phyloP scores from a whole-genome alignment of 2,888 invertebrate genomes.

The Tetanocera ferruginea region DNA sequence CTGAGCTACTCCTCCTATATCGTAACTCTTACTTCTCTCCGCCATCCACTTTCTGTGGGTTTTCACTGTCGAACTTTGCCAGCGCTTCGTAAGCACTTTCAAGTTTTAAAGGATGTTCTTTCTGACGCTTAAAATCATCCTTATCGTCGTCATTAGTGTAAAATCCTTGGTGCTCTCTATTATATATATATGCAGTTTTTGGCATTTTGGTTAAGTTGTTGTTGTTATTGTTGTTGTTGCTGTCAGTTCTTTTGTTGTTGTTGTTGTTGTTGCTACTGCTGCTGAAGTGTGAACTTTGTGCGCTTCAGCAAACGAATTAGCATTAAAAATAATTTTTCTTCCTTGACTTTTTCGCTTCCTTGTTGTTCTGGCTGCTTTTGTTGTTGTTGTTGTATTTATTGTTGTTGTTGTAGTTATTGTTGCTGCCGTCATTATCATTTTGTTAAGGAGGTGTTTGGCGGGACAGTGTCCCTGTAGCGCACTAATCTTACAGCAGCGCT shows the following conservation, averaged over 20 bases:
- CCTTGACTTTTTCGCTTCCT: slow-evolving; percentile 8
- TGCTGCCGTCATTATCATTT: slow-evolving; percentile 13
- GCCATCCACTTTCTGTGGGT: too few species aligned
- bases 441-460: neutral
- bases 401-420: neutral
- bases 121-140: slow-evolving; percentile 11
- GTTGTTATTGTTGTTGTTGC: neutral
- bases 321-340: slow-evolving; percentile 40
- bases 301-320: slow-evolving; percentile 37
- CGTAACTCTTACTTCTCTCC: neutral
- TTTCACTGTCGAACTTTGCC: too few species aligned
- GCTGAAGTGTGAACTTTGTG: slow-evolving; percentile 30
- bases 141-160: slow-evolving; percentile 33
- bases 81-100: neutral
- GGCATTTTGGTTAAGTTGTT: slow-evolving; percentile 12
- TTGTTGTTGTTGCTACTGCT: slow-evolving; percentile 17
- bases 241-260: slow-evolving; percentile 3
- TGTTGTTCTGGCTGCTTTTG: neutral
- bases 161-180: slow-evolving; percentile 24
- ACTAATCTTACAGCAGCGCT: neutral
- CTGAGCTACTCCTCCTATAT: neutral
- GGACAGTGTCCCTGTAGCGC: neutral
- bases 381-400: neutral
- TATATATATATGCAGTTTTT: slow-evolving; percentile 10
- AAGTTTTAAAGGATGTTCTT: slow-evolving; percentile 15